These are phyloP conservation scores for Corvus moneduloides DNA, from an alignment of 2,113 vertebrate genomes.

Conservation along the genomic window DNA sequence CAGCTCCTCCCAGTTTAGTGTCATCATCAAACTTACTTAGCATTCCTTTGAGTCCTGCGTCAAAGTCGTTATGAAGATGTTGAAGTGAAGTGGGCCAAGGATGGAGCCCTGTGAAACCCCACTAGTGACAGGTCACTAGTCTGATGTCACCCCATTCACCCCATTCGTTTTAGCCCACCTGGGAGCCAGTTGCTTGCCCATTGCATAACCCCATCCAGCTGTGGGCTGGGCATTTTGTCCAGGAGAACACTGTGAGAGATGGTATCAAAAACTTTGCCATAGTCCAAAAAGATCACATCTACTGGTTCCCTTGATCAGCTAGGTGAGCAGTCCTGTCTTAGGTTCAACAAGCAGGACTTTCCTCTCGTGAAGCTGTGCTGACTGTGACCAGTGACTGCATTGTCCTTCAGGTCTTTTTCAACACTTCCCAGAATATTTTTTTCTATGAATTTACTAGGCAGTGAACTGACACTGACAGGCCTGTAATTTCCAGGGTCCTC, in stretches of 20 bases:
- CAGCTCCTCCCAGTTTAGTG: not conserved
- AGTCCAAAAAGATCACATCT: not conserved
- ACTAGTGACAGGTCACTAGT: not conserved
- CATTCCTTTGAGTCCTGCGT: accelerated
- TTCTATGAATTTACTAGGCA: not conserved
- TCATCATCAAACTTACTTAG: not conserved
- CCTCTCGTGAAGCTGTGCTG: not conserved
- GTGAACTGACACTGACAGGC: not conserved
- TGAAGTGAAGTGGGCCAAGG: not conserved
- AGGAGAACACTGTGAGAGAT: not conserved
- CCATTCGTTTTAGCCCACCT: not conserved
- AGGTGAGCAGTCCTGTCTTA: not conserved
- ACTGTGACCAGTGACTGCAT: not conserved
- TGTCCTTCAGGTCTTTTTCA: not conserved
- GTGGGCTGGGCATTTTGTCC: not conserved
- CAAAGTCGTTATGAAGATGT: accelerated
- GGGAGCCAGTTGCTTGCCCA: not conserved
- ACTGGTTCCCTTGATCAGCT: not conserved
- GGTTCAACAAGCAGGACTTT: not conserved
- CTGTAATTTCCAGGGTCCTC: not conserved
- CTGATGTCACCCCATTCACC: not conserved
- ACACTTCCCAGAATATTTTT: not conserved
- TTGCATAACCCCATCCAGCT: not conserved
- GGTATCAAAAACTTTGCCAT: not conserved
- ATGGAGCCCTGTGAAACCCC: not conserved